A percentile compares a stretch with the other conserved stretches of the same genome.
Evolutionary conservation across 2,797 vertebrate species (phyloP).

Genomic region (Petrocephalus sullivani): DNA sequence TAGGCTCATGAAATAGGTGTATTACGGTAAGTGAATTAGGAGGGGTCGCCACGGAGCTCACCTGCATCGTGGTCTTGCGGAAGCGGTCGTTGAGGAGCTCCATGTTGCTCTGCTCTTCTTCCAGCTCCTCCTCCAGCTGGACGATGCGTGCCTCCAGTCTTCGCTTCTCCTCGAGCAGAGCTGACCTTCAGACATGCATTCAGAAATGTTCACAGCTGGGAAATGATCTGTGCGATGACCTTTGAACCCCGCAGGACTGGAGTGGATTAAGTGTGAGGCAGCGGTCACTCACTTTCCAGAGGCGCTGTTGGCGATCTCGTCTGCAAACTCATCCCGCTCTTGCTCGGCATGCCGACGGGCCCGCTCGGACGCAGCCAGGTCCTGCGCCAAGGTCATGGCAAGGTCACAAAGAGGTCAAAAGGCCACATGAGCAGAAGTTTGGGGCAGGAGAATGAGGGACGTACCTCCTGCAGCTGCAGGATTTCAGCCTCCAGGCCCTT

Average conservation of each 20-base stretch:
- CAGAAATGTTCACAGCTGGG: slow-evolving; percentile 8
- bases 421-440: not conserved
- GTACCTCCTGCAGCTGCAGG: slow-evolving; percentile 90
- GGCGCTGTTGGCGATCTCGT: slow-evolving; percentile 92
- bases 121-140: slow-evolving; percentile 93
- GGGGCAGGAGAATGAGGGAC: not conserved
- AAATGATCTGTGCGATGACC: not conserved
- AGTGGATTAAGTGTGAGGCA: not conserved
- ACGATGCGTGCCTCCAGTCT: slow-evolving; percentile 88
- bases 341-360: slow-evolving; percentile 88
- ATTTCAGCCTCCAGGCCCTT: slow-evolving; percentile 95
- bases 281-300: slow-evolving; percentile 85
- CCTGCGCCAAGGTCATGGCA: slow-evolving; percentile 55
- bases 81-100: slow-evolving; percentile 95
- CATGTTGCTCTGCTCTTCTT: slow-evolving; percentile 96
- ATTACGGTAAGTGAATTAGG: not conserved
- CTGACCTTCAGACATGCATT: slow-evolving; percentile 65
- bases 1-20: not conserved
- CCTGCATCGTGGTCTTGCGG: slow-evolving; percentile 92
- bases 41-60: slow-evolving; percentile 35
- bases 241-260: not conserved
- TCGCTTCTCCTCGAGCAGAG: slow-evolving; percentile 92
- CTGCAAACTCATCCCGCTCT: slow-evolving; percentile 87
- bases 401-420: not conserved
- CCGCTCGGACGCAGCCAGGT: slow-evolving; percentile 86